A percentile compares a stretch with the other conserved stretches of the same genome.
phyloP scores from a whole-genome alignment of 23 tunicate genomes.

The Oikopleura dioica region DNA sequence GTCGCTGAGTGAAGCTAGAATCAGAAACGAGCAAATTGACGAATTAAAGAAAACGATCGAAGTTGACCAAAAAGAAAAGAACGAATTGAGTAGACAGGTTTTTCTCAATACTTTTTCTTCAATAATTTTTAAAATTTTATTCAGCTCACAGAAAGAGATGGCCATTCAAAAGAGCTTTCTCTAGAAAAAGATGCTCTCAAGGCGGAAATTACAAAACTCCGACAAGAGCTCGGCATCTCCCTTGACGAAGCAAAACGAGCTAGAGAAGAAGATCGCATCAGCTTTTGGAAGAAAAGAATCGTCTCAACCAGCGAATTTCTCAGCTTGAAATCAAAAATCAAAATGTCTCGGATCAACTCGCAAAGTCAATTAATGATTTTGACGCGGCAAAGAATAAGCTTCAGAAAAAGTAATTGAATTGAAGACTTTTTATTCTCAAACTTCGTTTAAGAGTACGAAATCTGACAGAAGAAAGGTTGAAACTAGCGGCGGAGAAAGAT shows the following conservation, averaged over 20 bases:
- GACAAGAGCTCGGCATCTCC: neutral
- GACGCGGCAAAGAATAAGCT: neutral
- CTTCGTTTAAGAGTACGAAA: neutral
- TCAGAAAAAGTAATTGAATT: neutral
- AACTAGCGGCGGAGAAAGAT: neutral
- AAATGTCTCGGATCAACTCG: neutral
- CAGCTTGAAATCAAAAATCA: neutral
- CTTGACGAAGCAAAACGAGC: slow-evolving; percentile 1
- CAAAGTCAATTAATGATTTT: neutral
- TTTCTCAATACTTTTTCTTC: neutral
- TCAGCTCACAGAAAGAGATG: neutral
- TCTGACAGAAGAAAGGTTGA: neutral
- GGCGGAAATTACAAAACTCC: neutral
- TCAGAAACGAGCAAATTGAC: slow-evolving; percentile 9
- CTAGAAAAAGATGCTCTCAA: neutral
- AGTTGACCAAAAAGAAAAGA: slow-evolving; percentile 1
- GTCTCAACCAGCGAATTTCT: neutral
- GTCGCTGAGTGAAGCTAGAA: neutral
- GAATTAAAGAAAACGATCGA: neutral
- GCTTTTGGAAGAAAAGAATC: slow-evolving; percentile 4
- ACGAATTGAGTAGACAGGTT: slow-evolving; percentile 4
- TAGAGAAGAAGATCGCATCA: slow-evolving; percentile 1
- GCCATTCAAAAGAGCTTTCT: neutral
- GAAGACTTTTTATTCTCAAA: neutral
- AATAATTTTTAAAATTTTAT: neutral